A percentile compares a stretch with the other conserved stretches of the same genome.
phyloP scores from a whole-genome alignment of 2,797 vertebrate genomes.

The Setipinna tenuifilis region DNA sequence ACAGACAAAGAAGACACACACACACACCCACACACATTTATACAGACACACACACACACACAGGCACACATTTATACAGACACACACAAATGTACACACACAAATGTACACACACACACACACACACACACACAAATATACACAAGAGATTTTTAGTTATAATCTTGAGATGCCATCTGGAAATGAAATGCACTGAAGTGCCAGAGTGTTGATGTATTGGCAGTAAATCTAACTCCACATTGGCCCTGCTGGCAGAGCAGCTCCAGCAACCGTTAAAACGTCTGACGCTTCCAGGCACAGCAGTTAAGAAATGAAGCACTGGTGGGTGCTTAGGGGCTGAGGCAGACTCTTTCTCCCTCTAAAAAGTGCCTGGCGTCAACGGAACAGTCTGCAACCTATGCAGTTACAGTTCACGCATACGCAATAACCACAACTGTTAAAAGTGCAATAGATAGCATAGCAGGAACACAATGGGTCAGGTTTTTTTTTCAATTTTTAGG shows the following conservation, averaged over 20 bases:
- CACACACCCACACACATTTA: not conserved
- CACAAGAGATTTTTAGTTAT: not conserved
- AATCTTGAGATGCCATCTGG: conserved; percentile 21
- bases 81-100: not conserved
- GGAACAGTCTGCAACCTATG: no score
- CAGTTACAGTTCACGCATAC: no score
- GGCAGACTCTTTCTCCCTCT: no score
- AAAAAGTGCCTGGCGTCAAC: no score
- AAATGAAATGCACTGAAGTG: not conserved
- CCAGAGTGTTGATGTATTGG: not conserved
- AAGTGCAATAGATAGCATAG: no score
- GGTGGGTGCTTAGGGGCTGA: not conserved
- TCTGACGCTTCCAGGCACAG: not conserved
- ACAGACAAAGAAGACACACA: not conserved
- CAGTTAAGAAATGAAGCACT: not conserved
- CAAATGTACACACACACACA: not conserved
- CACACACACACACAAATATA: not conserved
- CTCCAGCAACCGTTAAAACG: not conserved
- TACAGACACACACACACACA: not conserved
- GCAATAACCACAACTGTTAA: no score
- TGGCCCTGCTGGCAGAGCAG: not conserved
- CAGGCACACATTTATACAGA: not conserved
- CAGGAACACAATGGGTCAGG: no score
- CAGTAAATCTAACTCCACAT: not conserved
- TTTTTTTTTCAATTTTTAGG: no score